These are phyloP conservation scores for Petrophora chlorosata DNA, from an alignment of 2,888 invertebrate genomes.

Conservation along the genomic window DNA sequence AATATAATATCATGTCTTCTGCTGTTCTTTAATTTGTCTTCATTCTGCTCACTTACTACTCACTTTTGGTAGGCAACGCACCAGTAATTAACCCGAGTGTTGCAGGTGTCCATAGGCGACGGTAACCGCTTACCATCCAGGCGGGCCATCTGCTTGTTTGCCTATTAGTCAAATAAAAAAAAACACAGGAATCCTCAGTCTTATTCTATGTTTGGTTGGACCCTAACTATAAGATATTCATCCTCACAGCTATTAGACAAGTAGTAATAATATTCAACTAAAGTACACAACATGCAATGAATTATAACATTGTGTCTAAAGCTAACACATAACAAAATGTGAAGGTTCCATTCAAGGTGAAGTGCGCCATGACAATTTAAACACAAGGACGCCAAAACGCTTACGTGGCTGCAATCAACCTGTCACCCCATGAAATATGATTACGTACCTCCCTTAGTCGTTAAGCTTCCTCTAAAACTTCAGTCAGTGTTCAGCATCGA, in stretches of 20 bases:
- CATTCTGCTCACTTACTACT: not conserved
- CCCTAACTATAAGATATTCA: no score
- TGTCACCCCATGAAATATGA: conserved; percentile 70
- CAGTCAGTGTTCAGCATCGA: conserved; percentile 42
- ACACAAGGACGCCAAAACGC: conserved; percentile 58
- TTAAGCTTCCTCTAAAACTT: conserved; percentile 50
- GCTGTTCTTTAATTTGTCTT: no score
- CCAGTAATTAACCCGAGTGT: no score
- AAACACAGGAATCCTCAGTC: no score
- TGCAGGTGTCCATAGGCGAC: no score
- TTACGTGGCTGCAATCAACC: conserved; percentile 66
- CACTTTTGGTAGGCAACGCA: no score
- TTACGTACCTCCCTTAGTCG: conserved; percentile 44
- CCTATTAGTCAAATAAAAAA: no score
- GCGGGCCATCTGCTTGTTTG: no score
- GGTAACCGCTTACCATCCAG: no score
- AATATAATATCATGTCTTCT: no score
- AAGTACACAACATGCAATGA: conserved; percentile 1
- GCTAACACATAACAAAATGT: conserved; percentile 9
- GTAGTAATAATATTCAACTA: no score
- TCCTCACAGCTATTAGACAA: not conserved
- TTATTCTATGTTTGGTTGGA: no score
- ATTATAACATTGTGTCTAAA: not conserved
- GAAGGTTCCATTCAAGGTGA: conserved; percentile 58
- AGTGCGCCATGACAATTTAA: conserved; percentile 64